Conservation (phyloP, 2,888 invertebrate genomes). For the Noctuana brunneofusca region DNA sequence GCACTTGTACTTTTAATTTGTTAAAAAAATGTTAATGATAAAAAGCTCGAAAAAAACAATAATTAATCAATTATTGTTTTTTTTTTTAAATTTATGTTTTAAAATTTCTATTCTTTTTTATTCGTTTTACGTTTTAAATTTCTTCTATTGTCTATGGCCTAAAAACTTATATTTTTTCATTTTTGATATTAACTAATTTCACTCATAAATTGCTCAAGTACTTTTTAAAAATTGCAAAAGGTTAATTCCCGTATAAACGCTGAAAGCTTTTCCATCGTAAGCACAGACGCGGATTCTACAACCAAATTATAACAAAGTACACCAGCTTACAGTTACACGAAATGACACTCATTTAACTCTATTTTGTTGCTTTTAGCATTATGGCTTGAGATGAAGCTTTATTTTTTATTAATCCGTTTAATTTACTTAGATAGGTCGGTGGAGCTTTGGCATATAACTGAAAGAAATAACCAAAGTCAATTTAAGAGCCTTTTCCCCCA, state of each 20-base stretch:
- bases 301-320: slow-evolving; percentile 9
- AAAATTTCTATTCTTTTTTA: too few relatives aligned
- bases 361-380: slow-evolving; percentile 8
- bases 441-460: neutral
- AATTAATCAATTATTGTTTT: too few relatives aligned
- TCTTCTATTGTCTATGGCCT: too few relatives aligned
- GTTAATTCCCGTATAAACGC: neutral
- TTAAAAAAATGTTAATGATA: too few relatives aligned
- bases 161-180: too few relatives aligned
- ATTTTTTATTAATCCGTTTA: slow-evolving; percentile 7
- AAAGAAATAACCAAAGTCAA: neutral
- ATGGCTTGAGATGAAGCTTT: slow-evolving; percentile 10
- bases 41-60: too few relatives aligned
- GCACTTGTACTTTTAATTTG: too few relatives aligned
- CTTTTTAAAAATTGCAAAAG: neutral
- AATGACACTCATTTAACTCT: slow-evolving; percentile 12
- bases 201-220: too few relatives aligned
- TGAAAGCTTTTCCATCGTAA: neutral
- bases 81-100: too few relatives aligned
- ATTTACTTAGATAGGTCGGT: neutral
- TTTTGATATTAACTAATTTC: too few relatives aligned
- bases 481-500: neutral
- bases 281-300: neutral
- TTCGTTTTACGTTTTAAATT: too few relatives aligned
- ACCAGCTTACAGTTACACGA: neutral